Base-by-base conservation (phyloP, 1,140 invertebrate species). In the Trachelipus rathkii region DNA sequence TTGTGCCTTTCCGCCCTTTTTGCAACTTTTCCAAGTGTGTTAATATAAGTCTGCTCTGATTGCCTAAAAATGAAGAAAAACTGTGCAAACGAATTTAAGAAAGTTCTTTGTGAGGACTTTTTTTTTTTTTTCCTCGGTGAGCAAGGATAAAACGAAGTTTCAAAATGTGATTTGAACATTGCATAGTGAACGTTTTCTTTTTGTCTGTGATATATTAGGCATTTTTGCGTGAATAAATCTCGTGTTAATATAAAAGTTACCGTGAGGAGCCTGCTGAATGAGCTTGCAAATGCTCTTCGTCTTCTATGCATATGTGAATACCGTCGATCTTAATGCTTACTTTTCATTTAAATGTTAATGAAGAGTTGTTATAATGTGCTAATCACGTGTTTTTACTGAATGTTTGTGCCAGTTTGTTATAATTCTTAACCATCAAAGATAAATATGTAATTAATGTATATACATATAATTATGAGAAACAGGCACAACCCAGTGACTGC, bases 171-270 rank as follows among this genome's bases (percentile, higher is more conserved):
- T 19, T 60, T 19, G 33, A 33, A 33, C 50, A 13, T 60, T 19
- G 50, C 50, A 19, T 15, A 60, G 11, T 60, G 50, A 60, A 60
- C 50, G 50, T 60, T 60, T 33, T 33, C 33, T 33, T 33, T 60
- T 60, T 60, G 50, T 15, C 50, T 60, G 50, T 60, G 50, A 60
- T 60, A 60, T 60, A 60, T 60, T 60, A 60, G 50, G 50, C 50
- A 60, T 60, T 60, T 33, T 33, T 60, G 50, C 50, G 50, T 60
- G 50, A 60, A 15, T 60, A 60, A 19, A 33, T 33, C n/a, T n/a
- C 33, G 33, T 33, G 33, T 33, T 33, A 33, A 33, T 33, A 33
- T 33, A 33, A 15, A 60, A 60, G 50, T 60, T 60, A 60, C 50
- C 50, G 11, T 19, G 50, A 60, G 50, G 50, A 60, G 50, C 50